These are phyloP conservation scores for Porites lobata DNA, from an alignment of 92 coral and sea anemone species.

Conservation along the genomic window DNA sequence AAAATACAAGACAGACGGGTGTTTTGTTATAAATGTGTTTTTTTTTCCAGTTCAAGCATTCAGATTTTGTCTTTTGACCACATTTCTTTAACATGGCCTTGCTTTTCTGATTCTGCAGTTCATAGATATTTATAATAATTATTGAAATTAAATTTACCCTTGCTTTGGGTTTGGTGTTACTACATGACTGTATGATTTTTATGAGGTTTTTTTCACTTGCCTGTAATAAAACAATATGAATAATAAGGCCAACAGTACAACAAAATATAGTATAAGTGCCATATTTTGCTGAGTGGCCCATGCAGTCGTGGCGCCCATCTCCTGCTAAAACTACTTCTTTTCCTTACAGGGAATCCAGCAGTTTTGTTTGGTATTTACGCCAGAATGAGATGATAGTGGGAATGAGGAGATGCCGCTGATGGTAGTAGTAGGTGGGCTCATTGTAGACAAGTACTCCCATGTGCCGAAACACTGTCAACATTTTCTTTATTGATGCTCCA, in stretches of 20 bases:
- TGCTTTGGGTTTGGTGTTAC: too few relatives aligned
- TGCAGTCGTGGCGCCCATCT: conserved; percentile 65
- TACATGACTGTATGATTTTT: too few relatives aligned
- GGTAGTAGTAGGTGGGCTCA: conserved; percentile 44
- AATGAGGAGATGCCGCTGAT: conserved; percentile 59
- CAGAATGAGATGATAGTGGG: conserved; percentile 56
- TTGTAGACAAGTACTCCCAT: conserved; percentile 53
- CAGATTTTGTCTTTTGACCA: too few relatives aligned
- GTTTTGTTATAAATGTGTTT: not conserved
- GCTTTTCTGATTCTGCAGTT: too few relatives aligned
- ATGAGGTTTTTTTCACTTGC: not conserved
- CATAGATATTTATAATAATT: too few relatives aligned
- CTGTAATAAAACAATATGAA: conserved; percentile 25
- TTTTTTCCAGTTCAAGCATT: too few relatives aligned
- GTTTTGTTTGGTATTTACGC: conserved; percentile 48
- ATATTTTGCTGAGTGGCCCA: conserved; percentile 52
- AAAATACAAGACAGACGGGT: not conserved
- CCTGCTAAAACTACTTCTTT: conserved; percentile 66
- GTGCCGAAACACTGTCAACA: conserved; percentile 57
- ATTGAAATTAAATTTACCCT: too few relatives aligned
- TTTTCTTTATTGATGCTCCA: conserved; percentile 65
- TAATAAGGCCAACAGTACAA: conserved; percentile 21
- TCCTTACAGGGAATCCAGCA: conserved; percentile 46
- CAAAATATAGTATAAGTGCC: conserved; percentile 27
- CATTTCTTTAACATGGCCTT: too few relatives aligned